Evolutionary conservation across 2,113 vertebrate species (phyloP).

Genomic region (Tychaedon coryphoeus): DNA sequence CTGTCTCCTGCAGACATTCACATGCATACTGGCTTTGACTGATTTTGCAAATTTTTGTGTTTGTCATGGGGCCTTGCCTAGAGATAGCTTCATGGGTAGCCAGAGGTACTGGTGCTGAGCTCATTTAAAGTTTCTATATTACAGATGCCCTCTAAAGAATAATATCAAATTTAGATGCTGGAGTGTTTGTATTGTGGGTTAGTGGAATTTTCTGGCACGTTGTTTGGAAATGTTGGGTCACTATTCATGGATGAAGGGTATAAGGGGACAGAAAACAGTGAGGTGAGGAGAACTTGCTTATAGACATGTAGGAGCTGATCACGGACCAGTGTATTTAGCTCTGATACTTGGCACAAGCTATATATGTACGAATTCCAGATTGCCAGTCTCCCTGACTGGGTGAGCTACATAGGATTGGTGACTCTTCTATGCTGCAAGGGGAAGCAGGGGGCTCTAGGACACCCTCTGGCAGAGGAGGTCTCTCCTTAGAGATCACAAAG

Average conservation of each 20-base stretch:
- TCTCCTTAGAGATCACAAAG: background rate
- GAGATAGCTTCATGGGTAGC: background rate
- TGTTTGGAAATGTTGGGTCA: fast-evolving
- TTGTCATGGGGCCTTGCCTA: background rate
- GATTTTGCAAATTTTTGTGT: background rate
- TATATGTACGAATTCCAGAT: background rate
- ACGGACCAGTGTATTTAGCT: background rate
- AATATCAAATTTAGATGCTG: background rate
- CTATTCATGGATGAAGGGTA: background rate
- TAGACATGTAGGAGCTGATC: background rate
- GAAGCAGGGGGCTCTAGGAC: background rate
- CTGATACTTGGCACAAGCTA: background rate
- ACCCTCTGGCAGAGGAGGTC: fast-evolving
- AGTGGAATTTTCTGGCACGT: background rate
- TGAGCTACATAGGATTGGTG: background rate
- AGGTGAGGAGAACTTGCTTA: background rate
- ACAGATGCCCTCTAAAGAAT: background rate
- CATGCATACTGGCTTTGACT: background rate
- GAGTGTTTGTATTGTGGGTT: background rate
- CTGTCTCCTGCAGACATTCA: background rate
- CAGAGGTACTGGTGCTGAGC: background rate
- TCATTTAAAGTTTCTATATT: background rate
- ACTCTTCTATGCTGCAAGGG: background rate
- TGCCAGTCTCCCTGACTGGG: background rate
- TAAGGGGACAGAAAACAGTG: background rate